A percentile compares a stretch with the other conserved stretches of the same genome.
Evolutionary conservation across 64 coral and sea anemone species (phyloP).

Genomic region (Hydrozoanthus tunicans): DNA sequence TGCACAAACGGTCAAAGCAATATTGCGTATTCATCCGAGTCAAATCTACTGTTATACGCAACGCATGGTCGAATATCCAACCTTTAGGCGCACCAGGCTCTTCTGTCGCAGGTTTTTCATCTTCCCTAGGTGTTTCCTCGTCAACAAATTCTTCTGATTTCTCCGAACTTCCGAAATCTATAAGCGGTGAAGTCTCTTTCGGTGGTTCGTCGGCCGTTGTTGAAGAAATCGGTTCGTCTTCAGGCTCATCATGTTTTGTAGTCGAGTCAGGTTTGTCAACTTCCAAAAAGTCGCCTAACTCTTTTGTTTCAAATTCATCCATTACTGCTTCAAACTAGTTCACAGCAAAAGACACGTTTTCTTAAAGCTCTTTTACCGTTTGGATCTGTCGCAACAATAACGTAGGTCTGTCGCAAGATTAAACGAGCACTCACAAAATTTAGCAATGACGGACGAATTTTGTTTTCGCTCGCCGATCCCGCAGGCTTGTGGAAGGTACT

Average conservation of each 20-base stretch:
- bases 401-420: conserved; percentile 74
- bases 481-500: conserved; percentile 61
- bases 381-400: conserved; percentile 23
- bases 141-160: conserved; percentile 19
- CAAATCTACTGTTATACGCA: not conserved
- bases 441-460: conserved; percentile 63
- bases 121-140: conserved; percentile 60
- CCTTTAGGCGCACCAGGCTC: conserved; percentile 48
- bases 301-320: conserved; percentile 50
- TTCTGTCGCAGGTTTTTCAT: conserved; percentile 65
- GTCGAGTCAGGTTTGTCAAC: conserved; percentile 26
- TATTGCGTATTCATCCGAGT: not conserved
- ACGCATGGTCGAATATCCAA: not conserved
- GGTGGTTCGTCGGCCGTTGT: conserved; percentile 57
- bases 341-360: not conserved
- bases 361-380: not conserved
- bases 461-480: conserved; percentile 61
- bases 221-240: conserved; percentile 63
- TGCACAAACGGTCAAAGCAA: conserved; percentile 10
- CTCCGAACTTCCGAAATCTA: conserved; percentile 46
- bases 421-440: conserved; percentile 49
- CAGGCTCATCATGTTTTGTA: not conserved
- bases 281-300: conserved; percentile 32
- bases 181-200: conserved; percentile 65
- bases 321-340: conserved; percentile 31